phyloP scores from a whole-genome alignment of 2,113 vertebrate genomes.

The Hyla sarda region DNA sequence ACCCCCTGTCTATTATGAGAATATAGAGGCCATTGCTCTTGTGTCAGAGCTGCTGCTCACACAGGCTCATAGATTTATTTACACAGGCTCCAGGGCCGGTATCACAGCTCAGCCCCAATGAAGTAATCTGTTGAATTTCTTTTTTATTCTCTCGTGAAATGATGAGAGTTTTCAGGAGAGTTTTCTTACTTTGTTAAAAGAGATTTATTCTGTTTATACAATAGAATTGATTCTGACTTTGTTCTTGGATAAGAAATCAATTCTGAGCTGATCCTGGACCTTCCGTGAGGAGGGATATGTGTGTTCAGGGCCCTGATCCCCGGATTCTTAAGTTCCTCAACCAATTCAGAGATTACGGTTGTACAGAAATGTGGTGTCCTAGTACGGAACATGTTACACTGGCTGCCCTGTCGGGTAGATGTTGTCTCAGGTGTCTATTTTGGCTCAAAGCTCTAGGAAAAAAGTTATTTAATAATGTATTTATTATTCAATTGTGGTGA shows the following conservation, averaged over 20 bases:
- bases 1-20: too few relatives aligned
- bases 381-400: too few relatives aligned
- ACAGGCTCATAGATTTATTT: too few relatives aligned
- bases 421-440: too few relatives aligned
- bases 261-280: background rate
- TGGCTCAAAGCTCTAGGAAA: too few relatives aligned
- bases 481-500: too few relatives aligned
- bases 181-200: background rate
- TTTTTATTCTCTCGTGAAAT: background rate
- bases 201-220: slow-evolving; percentile 16
- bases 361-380: too few relatives aligned
- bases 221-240: slow-evolving; percentile 39
- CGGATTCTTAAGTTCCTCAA: background rate
- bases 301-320: background rate
- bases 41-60: too few relatives aligned
- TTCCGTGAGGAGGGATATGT: background rate
- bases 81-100: background rate
- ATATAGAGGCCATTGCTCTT: too few relatives aligned
- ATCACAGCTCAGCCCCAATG: background rate
- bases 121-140: background rate
- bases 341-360: background rate
- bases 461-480: too few relatives aligned
- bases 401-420: too few relatives aligned
- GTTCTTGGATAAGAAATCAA: slow-evolving; percentile 15
- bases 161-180: background rate